A percentile compares a stretch with the other conserved stretches of the same genome.
These are phyloP conservation scores for Cirrhinus mrigala DNA, from an alignment of 2,797 vertebrate genomes.

Conservation along the genomic window DNA sequence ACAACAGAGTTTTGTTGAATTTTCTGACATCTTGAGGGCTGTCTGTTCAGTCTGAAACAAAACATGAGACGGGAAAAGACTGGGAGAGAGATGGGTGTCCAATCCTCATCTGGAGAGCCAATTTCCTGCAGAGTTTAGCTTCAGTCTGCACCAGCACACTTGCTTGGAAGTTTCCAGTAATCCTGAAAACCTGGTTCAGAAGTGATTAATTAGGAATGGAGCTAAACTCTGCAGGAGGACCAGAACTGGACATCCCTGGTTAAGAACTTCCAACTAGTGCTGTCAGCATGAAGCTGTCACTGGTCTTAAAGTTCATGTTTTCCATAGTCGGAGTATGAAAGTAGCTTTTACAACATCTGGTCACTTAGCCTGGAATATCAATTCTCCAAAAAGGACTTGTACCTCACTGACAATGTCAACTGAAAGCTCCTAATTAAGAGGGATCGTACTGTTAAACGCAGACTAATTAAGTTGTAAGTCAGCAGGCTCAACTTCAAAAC, in stretches of 20 bases:
- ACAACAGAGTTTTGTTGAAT: slow-evolving; percentile 25
- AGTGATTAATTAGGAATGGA: not conserved
- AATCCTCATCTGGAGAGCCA: not conserved
- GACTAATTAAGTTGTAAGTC: slow-evolving; percentile 13
- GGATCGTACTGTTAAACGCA: slow-evolving; percentile 6
- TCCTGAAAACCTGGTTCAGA: not conserved
- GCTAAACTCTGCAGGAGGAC: not conserved
- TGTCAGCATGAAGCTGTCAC: not conserved
- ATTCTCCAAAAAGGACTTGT: slow-evolving; percentile 10
- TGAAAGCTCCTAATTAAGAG: slow-evolving; percentile 7
- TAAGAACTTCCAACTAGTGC: not conserved
- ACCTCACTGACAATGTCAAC: not conserved
- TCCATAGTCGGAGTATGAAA: not conserved
- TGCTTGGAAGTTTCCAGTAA: slow-evolving; percentile 2
- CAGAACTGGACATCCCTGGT: not conserved
- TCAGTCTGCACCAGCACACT: not conserved
- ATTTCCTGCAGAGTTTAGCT: slow-evolving; percentile 14
- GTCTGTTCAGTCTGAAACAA: not conserved
- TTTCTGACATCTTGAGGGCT: slow-evolving; percentile 1
- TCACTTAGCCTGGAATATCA: not conserved
- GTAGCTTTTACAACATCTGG: not conserved
- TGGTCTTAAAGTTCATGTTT: not conserved
- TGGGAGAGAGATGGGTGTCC: slow-evolving; percentile 3
- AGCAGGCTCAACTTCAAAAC: too few relatives aligned
- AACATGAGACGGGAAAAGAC: not conserved